Conservation (phyloP, 2,797 vertebrate species). For the Tenualosa ilisha region DNA sequence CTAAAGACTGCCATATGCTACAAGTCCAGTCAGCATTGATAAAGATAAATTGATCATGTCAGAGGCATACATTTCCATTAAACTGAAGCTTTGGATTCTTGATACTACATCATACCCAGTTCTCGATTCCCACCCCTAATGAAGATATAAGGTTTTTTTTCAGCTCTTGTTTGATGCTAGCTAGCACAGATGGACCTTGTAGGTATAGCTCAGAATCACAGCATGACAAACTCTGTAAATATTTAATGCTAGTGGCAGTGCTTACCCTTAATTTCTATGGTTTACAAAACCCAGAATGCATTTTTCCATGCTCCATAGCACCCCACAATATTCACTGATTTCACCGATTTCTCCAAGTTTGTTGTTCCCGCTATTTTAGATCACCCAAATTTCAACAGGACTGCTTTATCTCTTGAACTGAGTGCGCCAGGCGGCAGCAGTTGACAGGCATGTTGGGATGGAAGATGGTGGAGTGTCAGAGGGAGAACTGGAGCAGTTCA, state of each 20-base stretch:
- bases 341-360: neutral
- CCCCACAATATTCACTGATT: neutral
- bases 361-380: neutral
- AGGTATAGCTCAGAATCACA: too few relatives aligned
- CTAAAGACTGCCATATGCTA: too few relatives aligned
- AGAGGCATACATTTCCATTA: too few relatives aligned
- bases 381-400: neutral
- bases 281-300: neutral
- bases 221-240: too few relatives aligned
- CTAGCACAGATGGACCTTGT: too few relatives aligned
- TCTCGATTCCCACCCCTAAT: too few relatives aligned
- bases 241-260: neutral
- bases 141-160: too few relatives aligned
- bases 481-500: neutral
- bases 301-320: neutral
- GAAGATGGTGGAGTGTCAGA: neutral
- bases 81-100: too few relatives aligned
- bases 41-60: too few relatives aligned
- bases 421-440: neutral
- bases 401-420: neutral
- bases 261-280: neutral
- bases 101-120: too few relatives aligned
- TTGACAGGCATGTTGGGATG: neutral
- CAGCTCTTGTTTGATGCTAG: too few relatives aligned
- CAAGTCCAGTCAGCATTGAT: too few relatives aligned